Conservation (phyloP, 2,797 vertebrate species). For the Schizopygopsis malacanthus region DNA sequence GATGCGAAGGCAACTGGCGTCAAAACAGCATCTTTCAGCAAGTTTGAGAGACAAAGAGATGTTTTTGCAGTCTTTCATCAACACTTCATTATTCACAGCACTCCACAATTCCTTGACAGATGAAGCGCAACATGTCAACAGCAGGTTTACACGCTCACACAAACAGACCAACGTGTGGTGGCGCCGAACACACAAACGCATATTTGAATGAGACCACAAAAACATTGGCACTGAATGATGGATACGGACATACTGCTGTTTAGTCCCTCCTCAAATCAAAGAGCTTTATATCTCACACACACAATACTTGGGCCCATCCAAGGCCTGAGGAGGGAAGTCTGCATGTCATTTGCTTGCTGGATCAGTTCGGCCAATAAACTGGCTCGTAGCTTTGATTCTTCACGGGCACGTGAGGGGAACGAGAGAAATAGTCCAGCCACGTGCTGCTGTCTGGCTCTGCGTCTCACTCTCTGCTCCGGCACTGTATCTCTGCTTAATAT, state of each 20-base stretch:
- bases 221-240: background rate
- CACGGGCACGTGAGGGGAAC: conserved; percentile 45
- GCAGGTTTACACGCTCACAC: background rate
- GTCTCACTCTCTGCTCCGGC: conserved; percentile 11
- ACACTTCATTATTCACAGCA: conserved; percentile 23
- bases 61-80: conserved; percentile 34
- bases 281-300: conserved; percentile 9
- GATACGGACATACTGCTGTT: background rate
- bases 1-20: background rate
- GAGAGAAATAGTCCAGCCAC: conserved; percentile 45
- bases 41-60: background rate
- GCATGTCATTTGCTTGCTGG: conserved; percentile 47
- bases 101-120: conserved; percentile 1
- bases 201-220: conserved; percentile 13
- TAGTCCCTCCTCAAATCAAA: background rate
- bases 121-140: conserved; percentile 30
- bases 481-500: conserved; percentile 36
- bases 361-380: conserved; percentile 49
- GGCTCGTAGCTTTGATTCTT: conserved; percentile 46
- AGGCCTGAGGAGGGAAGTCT: conserved; percentile 43
- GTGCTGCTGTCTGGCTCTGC: conserved; percentile 30
- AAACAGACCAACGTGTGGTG: background rate
- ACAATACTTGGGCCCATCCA: conserved; percentile 18
- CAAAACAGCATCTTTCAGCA: conserved; percentile 27
- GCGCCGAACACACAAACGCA: background rate